These are phyloP conservation scores for Tanytarsus gracilentus DNA, from an alignment of 2,888 invertebrate species.

Conservation along the genomic window DNA sequence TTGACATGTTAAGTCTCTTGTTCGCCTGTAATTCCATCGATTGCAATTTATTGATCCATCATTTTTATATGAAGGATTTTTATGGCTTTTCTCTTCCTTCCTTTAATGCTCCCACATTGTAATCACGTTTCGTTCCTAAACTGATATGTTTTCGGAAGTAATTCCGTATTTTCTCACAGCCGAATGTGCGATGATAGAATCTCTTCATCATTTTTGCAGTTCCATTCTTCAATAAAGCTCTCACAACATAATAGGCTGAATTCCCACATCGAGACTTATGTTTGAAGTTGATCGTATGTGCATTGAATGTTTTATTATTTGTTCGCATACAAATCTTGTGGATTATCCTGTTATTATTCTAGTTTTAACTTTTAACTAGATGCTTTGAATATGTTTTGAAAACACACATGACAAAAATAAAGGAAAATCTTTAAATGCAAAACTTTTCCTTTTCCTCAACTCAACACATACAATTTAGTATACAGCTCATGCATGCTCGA, in stretches of 20 bases:
- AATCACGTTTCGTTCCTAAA: conserved; percentile 19
- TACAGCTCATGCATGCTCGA: no score
- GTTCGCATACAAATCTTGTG: conserved; percentile 19
- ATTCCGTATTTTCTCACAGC: background rate
- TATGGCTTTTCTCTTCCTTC: conserved; percentile 19
- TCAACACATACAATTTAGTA: no score
- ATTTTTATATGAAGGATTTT: conserved; percentile 11
- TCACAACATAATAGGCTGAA: no score
- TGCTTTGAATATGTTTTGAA: no score
- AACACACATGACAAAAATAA: no score
- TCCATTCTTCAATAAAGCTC: no score
- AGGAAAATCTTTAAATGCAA: no score
- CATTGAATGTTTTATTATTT: conserved; percentile 15
- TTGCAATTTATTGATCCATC: conserved; percentile 19
- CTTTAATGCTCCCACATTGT: conserved; percentile 11
- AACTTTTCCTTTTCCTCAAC: no score
- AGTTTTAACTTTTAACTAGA: conserved; percentile 7
- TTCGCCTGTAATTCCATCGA: background rate
- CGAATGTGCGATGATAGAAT: no score
- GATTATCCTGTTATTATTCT: conserved; percentile 23
- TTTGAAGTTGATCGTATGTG: conserved; percentile 9
- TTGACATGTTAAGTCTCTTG: no score
- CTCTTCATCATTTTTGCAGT: no score
- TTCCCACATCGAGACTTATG: background rate
- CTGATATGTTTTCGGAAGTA: conserved; percentile 13